These are phyloP conservation scores for Crotalus helleri DNA, from an alignment of 2,113 vertebrate genomes.

Conservation along the genomic window DNA sequence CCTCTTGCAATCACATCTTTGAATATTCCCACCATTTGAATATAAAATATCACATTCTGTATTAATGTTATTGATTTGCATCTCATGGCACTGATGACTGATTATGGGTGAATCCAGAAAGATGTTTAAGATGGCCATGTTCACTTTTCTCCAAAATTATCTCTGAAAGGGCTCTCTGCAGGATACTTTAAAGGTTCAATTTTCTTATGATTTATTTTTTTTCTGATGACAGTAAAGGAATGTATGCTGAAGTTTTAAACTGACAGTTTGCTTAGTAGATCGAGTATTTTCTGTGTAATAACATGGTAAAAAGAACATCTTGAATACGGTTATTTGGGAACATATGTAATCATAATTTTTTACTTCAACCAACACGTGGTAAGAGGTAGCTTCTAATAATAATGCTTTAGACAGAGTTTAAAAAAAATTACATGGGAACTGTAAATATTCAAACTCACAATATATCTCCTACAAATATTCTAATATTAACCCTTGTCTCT, in stretches of 20 bases:
- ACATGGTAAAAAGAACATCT: not conserved
- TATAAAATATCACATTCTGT: not conserved
- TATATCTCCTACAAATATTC: not conserved
- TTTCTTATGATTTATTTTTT: not conserved
- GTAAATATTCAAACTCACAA: not conserved
- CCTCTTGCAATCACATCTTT: not conserved
- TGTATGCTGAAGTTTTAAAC: not conserved
- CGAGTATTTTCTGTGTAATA: not conserved
- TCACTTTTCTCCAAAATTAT: not conserved
- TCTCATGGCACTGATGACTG: not conserved
- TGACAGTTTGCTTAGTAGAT: not conserved
- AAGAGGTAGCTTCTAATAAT: no score
- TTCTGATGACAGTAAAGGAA: not conserved
- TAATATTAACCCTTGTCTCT: not conserved
- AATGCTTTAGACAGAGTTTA: not conserved
- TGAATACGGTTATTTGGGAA: not conserved
- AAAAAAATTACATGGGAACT: not conserved
- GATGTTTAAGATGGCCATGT: not conserved
- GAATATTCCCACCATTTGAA: not conserved
- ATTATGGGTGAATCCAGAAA: not conserved
- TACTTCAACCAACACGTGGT: not conserved
- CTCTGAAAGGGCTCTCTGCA: not conserved
- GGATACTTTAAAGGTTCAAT: not conserved
- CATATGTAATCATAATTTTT: not conserved
- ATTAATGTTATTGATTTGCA: not conserved